These are phyloP conservation scores for Zaprionus ornatus DNA, from an alignment of 1,140 invertebrate genomes.

Conservation along the genomic window DNA sequence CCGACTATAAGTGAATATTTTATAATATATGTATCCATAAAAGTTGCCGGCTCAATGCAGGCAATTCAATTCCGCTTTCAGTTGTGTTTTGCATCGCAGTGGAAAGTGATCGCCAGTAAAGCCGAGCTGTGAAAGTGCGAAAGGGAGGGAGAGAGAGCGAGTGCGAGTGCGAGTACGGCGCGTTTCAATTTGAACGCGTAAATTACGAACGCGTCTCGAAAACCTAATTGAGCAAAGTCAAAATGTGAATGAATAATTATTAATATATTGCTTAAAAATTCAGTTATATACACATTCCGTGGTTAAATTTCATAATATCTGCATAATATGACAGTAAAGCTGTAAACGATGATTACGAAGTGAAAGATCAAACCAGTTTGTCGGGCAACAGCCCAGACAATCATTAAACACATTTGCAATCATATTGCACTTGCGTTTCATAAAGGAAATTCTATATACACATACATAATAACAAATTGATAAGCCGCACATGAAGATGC, in stretches of 20 bases:
- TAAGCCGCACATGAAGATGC: background rate
- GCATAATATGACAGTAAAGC: background rate
- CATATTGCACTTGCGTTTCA: background rate
- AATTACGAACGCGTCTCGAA: slow-evolving; percentile 24
- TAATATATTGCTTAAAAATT: background rate
- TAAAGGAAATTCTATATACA: background rate
- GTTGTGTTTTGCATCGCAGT: slow-evolving; percentile 44
- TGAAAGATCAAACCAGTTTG: slow-evolving; percentile 26
- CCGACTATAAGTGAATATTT: background rate
- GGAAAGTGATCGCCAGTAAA: slow-evolving; percentile 29
- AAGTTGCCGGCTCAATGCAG: slow-evolving; percentile 45
- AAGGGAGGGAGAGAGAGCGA: background rate
- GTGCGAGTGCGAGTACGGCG: background rate
- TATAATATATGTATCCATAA: slow-evolving; percentile 25
- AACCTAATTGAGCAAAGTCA: slow-evolving; percentile 33
- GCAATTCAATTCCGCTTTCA: slow-evolving; percentile 54
- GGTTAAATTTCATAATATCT: background rate
- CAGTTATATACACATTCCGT: background rate
- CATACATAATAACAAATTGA: background rate
- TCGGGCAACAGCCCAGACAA: background rate
- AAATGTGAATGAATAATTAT: slow-evolving; percentile 4
- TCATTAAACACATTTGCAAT: background rate
- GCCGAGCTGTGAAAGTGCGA: background rate
- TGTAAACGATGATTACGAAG: background rate
- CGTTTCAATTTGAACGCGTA: background rate